Evolutionary conservation across 2,113 vertebrate genomes (phyloP).

Genomic region (Chlorodrepanis virens): DNA sequence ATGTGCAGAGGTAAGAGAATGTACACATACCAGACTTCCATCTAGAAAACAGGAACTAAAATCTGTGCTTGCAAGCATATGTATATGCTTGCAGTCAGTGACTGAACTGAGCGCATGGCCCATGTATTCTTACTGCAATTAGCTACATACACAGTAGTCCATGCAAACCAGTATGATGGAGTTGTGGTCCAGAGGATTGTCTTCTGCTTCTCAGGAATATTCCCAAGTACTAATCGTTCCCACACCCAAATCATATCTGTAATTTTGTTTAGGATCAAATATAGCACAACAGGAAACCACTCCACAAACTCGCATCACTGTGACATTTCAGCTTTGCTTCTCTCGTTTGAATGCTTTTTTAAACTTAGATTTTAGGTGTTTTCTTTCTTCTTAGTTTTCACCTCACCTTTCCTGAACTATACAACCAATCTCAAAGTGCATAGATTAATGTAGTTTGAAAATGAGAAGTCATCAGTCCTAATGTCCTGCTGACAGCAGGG

Average conservation of each 20-base stretch:
- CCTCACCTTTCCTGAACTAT: neutral
- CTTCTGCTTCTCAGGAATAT: neutral
- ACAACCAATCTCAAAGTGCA: neutral
- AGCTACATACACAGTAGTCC: neutral
- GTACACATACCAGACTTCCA: neutral
- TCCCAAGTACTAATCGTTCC: neutral
- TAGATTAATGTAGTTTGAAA: neutral
- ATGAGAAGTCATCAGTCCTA: neutral
- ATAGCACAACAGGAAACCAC: neutral
- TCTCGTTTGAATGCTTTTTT: neutral
- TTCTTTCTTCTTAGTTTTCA: neutral
- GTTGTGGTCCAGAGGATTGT: neutral
- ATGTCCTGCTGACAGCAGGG: neutral
- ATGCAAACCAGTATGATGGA: neutral
- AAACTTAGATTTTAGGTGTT: neutral
- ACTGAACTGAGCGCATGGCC: neutral
- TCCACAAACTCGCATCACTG: fast-evolving
- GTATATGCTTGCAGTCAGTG: neutral
- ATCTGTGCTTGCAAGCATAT: neutral
- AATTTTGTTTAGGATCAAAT: neutral
- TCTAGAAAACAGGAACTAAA: neutral
- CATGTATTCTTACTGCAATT: neutral
- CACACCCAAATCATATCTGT: neutral
- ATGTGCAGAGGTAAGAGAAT: neutral
- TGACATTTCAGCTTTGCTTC: neutral